Base-by-base conservation (phyloP, 2,797 vertebrate genomes). In the Anabacerthia variegaticeps region DNA sequence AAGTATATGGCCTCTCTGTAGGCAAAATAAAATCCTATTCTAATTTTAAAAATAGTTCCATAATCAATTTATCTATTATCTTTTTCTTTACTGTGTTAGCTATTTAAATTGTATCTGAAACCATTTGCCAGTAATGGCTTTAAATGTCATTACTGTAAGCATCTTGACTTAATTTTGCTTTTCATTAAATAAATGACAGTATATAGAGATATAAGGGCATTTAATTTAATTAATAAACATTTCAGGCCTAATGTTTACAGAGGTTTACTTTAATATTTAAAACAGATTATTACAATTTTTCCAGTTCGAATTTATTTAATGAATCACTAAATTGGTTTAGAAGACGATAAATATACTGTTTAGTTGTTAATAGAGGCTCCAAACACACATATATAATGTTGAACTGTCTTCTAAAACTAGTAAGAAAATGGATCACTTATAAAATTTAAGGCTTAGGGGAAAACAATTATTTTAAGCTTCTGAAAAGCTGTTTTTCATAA, bases 81-180 rank as follows among this genome's bases (percentile, higher is more conserved):
- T 61, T 73, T 81, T 68, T 79, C 32, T 72, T 58, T 39, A 76
- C 58, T 46, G 14, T 41, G 91, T 88, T 59, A 63, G n/a, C 23
- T 36, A 76, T 85, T 95, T 81, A 85, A 88, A 79, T 76, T 69
- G 17, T 62, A 77, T 85, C 58, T 82, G 55, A 88, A 92, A 58
- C 30, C 15, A 85, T 62, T 19, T 13, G 4, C n/a, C 23, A 80
- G 30, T 44, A 74, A 92, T 77, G 9, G 36, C 85, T 89, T 80
- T 89, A 81, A 85, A 86, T 84, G 44, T 52, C 85, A 63, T 66
- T 77, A 83, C 39, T 90, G 39, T 65, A 89, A 80, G 85, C 4
- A 67, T 63, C 56, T 67, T 77, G n/a, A 87, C 41, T 88, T 76
- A 73, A 89, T 79, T 85, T 80, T 83, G 26, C 6, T 89, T 89